Conservation (phyloP, 2,888 invertebrate genomes). For the Tenthredo livida region DNA sequence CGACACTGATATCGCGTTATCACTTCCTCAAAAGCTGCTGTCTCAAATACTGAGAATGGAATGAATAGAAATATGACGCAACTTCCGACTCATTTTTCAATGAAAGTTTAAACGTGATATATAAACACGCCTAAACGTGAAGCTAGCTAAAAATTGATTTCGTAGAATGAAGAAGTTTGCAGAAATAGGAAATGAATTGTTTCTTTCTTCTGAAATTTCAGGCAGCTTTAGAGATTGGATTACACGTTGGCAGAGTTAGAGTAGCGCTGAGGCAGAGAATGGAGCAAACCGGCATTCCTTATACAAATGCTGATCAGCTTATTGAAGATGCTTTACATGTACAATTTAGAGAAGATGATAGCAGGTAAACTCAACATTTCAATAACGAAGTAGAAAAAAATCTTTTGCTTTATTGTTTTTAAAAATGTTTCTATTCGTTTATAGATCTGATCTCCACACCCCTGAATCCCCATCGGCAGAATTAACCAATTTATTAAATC, state of each 20-base stretch:
- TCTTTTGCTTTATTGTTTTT: constrained; percentile 41
- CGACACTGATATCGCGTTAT: neutral
- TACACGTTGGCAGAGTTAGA: constrained; percentile 82
- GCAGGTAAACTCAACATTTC: constrained; percentile 1
- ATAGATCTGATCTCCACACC: constrained; percentile 46
- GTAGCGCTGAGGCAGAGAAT: constrained; percentile 81
- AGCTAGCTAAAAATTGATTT: neutral
- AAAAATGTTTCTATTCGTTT: neutral
- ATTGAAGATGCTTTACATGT: constrained; percentile 87
- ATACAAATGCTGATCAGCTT: constrained; percentile 85
- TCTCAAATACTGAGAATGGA: neutral
- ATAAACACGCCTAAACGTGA: neutral
- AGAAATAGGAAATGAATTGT: constrained; percentile 7
- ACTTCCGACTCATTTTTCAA: neutral
- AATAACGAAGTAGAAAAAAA: neutral
- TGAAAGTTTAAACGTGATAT: neutral
- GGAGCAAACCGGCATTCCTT: constrained; percentile 82
- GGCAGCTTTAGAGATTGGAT: constrained; percentile 82
- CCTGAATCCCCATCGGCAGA: constrained; percentile 66
- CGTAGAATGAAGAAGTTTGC: neutral
- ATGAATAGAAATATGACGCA: neutral
- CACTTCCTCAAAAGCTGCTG: neutral
- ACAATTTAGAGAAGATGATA: constrained; percentile 82
- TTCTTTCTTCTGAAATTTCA: constrained; percentile 68
- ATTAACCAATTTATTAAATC: constrained; percentile 66